A percentile compares a stretch with the other conserved stretches of the same genome.
Conservation (phyloP, 2,797 vertebrate species). For the Acipenser oxyrinchus region DNA sequence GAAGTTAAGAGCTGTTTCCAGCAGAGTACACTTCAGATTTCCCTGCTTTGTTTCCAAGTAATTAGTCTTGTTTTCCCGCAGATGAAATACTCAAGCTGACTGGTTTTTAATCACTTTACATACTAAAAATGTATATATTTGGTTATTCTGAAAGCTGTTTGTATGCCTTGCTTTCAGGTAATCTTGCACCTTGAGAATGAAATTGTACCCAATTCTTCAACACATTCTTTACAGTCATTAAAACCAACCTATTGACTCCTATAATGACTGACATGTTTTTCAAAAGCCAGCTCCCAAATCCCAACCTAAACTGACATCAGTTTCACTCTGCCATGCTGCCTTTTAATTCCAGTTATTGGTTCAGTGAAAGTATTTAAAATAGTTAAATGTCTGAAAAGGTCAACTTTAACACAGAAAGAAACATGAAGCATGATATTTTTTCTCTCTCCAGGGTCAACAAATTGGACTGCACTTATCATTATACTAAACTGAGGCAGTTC, state of each 20-base stretch:
- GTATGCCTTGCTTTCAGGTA: too few relatives aligned
- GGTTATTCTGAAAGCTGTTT: too few relatives aligned
- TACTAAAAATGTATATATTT: too few relatives aligned
- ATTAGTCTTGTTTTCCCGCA: constrained; percentile 50
- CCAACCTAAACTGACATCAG: neutral
- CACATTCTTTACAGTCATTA: too few relatives aligned
- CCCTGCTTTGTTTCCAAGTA: constrained; percentile 63
- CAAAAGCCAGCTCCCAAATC: too few relatives aligned
- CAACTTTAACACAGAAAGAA: constrained; percentile 2
- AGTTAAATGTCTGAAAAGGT: constrained; percentile 3
- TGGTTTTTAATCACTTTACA: too few relatives aligned
- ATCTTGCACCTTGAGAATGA: too few relatives aligned
- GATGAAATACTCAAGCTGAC: too few relatives aligned
- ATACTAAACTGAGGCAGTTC: neutral
- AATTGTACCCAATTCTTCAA: too few relatives aligned
- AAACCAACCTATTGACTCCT: too few relatives aligned
- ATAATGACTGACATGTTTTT: too few relatives aligned
- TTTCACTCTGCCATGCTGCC: too few relatives aligned
- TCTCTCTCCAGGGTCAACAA: neutral
- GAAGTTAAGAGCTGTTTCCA: constrained; percentile 30
- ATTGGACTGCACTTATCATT: constrained; percentile 3
- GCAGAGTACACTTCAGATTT: constrained; percentile 38
- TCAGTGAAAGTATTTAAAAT: neutral
- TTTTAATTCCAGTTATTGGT: neutral
- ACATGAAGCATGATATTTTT: neutral